Base-by-base conservation (phyloP, 2,113 vertebrate species). In the Erythrolamprus reginae region DNA sequence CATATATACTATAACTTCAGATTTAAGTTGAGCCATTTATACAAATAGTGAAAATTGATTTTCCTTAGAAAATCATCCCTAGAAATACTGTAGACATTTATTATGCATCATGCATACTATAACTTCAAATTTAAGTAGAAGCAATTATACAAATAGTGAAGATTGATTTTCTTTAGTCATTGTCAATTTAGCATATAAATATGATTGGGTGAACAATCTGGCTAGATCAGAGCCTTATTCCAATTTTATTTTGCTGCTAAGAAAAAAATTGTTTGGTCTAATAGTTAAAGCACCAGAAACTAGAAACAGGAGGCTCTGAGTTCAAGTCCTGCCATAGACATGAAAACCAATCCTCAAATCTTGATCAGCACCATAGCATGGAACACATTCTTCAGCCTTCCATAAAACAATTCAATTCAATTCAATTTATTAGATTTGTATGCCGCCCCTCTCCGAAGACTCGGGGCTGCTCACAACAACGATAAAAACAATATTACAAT, bases 31-130 rank as follows among this genome's bases (percentile, higher is more conserved):
- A 61, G 61, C 86, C 1, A 0, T 10, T 4, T 89, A 33, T 51
- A 52, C 87, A 85, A 38, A 55, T 86, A 0, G 50, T 61, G 50
- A 92, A 58, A 84, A 86, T n/a, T 77, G 51, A 50, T 82, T 83
- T 91, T 93, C 89, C 52, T 93, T 87, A 55, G 10, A 45, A 45
- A 45, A 45, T 45, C 50, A 92, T 65, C 52, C 12, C 83, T 85
- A 56, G 48, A 19, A 88, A 52, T 93, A 92, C 77, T 84, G 53
- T 56, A 90, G 84, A 28, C 24, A 26, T 61, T 28, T 61, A 45
- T 45, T 21, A 82, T 82, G 7, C 77, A 26, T 84, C 42, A 48
- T 50, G 10, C 5, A 47, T 83, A 47, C 10, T 84, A 26, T 28
- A 50, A 91, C 9, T 2, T 2, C 23, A 90, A 0, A 90, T 86